Evolutionary conservation across 2,113 vertebrate species (phyloP).

Genomic region (Stigmatopora argus): DNA sequence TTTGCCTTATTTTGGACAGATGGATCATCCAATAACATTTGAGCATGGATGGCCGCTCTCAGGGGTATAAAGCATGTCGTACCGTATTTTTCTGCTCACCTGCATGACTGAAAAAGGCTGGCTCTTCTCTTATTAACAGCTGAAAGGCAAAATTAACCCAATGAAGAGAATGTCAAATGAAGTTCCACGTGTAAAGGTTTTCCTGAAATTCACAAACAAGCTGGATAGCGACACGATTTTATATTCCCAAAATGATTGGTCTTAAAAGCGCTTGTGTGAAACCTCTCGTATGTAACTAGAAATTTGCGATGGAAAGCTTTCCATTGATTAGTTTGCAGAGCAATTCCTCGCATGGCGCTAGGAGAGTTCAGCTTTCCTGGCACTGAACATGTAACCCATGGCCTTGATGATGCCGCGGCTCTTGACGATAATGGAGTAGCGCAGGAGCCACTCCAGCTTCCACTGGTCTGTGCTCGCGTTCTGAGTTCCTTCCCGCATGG

Average conservation of each 20-base stretch:
- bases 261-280: background rate
- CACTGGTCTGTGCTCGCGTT: conserved; percentile 74
- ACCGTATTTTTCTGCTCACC: background rate
- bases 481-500: conserved; percentile 77
- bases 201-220: background rate
- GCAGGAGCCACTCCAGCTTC: conserved; percentile 90
- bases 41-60: background rate
- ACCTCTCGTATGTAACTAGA: background rate
- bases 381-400: conserved; percentile 93
- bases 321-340: conserved; percentile 14
- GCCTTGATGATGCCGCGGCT: conserved; percentile 97
- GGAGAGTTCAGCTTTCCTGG: conserved; percentile 71
- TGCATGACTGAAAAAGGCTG: background rate
- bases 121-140: background rate
- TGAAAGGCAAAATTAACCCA: background rate
- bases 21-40: background rate
- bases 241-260: background rate
- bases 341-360: conserved; percentile 38
- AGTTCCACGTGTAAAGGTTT: background rate
- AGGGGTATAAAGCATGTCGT: background rate
- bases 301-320: background rate
- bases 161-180: background rate
- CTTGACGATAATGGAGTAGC: conserved; percentile 96
- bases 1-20: background rate
- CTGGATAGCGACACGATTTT: background rate